Evolutionary conservation across 2,113 vertebrate genomes (phyloP).

Genomic region (Pygathrix nemaeus): DNA sequence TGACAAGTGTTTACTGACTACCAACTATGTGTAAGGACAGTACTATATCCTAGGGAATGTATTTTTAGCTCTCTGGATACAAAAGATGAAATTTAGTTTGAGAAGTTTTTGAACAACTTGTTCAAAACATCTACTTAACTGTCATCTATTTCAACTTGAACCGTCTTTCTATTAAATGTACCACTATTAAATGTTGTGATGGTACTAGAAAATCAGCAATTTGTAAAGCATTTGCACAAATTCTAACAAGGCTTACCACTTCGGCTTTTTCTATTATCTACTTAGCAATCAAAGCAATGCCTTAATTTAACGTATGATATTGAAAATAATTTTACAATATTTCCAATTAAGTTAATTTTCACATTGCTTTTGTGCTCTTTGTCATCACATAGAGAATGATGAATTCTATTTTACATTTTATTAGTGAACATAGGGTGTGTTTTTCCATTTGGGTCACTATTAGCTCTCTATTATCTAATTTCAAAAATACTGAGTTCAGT

Average conservation of each 20-base stretch:
- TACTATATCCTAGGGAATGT: not conserved
- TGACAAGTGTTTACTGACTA: not conserved
- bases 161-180: slow-evolving; percentile 48
- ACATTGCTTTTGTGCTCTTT: slow-evolving; percentile 55
- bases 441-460: slow-evolving; percentile 71
- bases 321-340: slow-evolving; percentile 80
- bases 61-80: not conserved
- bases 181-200: slow-evolving; percentile 64
- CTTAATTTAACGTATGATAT: slow-evolving; percentile 68
- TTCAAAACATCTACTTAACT: slow-evolving; percentile 49
- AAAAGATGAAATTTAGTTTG: slow-evolving; percentile 41
- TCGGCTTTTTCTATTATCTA: slow-evolving; percentile 70
- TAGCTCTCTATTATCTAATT: slow-evolving; percentile 54
- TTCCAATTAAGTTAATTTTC: slow-evolving; percentile 77
- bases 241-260: slow-evolving; percentile 45
- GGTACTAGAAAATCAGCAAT: slow-evolving; percentile 68
- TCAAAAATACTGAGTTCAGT: slow-evolving; percentile 70
- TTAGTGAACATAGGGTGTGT: slow-evolving; percentile 49
- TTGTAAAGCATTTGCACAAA: slow-evolving; percentile 45
- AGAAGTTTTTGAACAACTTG: slow-evolving; percentile 42
- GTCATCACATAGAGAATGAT: slow-evolving; percentile 62
- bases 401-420: slow-evolving; percentile 67
- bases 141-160: not conserved
- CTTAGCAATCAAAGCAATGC: slow-evolving; percentile 74
- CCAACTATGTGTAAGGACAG: not conserved